Evolutionary conservation across 2,797 vertebrate genomes (phyloP), one percentile per base, ranked within the genome.

Genomic region (Macroramphosus scolopax): DNA sequence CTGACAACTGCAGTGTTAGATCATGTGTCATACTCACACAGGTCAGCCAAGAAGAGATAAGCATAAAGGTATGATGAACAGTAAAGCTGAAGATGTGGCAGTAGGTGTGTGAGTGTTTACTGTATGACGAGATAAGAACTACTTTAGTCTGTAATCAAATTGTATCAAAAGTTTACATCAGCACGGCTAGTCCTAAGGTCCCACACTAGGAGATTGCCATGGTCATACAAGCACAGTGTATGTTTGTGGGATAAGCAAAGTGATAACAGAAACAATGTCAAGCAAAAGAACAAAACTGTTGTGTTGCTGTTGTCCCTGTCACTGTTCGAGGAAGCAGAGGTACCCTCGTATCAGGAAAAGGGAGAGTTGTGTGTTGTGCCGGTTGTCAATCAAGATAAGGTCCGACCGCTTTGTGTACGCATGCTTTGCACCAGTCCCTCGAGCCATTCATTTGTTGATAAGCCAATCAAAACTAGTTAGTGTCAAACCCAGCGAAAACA

Each of bases 201-300:
- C 56, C 60, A 57, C 54, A 63, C 35, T 47, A 43, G 22, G 59
- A 81, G 76, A 84, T 80, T 80, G 78, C 80, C 78, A 78, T 78
- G 68, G 68, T 80, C 69, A 76, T 51, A 72, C 72, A 55, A 80
- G 70, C 55, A 72, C 37, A 70, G 54, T 54, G 48, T 38, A 24
- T 62, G 49, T 58, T 30, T 64, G 57, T 51, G 48, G 72, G 57
- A 68, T 55, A 47, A 77, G 77, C 68, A 37, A 63, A 74, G 76
- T 8, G 33, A 72, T 48, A 30, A 26, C 14, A 49, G 55, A 61
- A 26, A 68, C 47, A 32, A 52, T 45, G 33, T 67, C 47, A 68
- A 72, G 73, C 77, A 73, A 66, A 82, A 68, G 80, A 66, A 72
- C 31, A 68, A 75, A 78, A 78, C 72, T 17, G 63, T 51, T 63